These are phyloP conservation scores for Jordanella pulchra DNA, from an alignment of 2,797 vertebrate species.

Conservation along the genomic window DNA sequence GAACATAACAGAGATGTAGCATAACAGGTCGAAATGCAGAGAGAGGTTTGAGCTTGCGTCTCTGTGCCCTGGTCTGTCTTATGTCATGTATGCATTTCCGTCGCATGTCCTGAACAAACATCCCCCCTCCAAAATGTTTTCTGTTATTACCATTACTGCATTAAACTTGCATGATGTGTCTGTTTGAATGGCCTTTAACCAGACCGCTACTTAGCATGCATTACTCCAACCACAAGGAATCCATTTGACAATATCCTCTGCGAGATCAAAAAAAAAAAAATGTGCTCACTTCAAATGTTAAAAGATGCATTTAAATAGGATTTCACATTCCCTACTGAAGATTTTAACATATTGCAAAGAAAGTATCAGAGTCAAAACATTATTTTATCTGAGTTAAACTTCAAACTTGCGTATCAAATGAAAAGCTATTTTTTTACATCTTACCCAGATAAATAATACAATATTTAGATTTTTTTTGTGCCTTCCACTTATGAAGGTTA, in stretches of 20 bases:
- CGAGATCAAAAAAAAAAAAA: too few relatives aligned
- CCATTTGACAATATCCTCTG: slow-evolving; percentile 55
- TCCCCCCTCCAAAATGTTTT: slow-evolving; percentile 38
- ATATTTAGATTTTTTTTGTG: slow-evolving; percentile 57
- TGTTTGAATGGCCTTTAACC: slow-evolving; percentile 57
- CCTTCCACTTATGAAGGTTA: slow-evolving; percentile 66
- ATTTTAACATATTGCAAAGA: slow-evolving; percentile 20
- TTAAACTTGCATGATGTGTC: slow-evolving; percentile 69
- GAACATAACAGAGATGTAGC: slow-evolving; percentile 80
- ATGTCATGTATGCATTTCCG: slow-evolving; percentile 58
- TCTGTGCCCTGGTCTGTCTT: slow-evolving; percentile 61
- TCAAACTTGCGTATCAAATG: slow-evolving; percentile 14
- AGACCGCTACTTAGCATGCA: slow-evolving; percentile 58
- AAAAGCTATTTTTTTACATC: slow-evolving; percentile 27
- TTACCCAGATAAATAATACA: slow-evolving; percentile 58
- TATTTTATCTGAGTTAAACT: slow-evolving; percentile 8
- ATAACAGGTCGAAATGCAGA: slow-evolving; percentile 74
- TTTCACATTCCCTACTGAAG: slow-evolving; percentile 36
- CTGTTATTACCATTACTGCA: slow-evolving; percentile 40
- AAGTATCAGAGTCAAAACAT: slow-evolving; percentile 23
- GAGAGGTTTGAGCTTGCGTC: slow-evolving; percentile 57
- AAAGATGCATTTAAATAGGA: slow-evolving; percentile 22
- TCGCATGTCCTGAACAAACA: slow-evolving; percentile 49
- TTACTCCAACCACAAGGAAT: slow-evolving; percentile 41
- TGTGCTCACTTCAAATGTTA: slow-evolving; percentile 32